Evolutionary conservation across 2,113 vertebrate species (phyloP), one percentile per base, ranked within the genome.

Genomic region (Gymnocephalus cernua): DNA sequence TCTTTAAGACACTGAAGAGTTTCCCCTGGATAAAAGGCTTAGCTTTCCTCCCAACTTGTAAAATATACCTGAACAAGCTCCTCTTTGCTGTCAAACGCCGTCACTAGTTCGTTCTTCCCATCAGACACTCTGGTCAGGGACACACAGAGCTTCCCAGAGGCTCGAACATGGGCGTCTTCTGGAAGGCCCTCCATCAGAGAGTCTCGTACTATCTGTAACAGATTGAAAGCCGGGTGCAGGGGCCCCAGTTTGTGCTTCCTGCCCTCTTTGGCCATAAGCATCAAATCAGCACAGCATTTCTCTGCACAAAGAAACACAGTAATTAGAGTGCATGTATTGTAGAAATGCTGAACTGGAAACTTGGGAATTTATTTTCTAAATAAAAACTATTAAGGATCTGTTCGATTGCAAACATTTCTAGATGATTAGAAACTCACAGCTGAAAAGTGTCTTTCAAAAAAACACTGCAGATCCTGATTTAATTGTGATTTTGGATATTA

Each of bases 61-160:
- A 72, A 47, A 65, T 3, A 8, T 59, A 89, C 97, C 90, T 98
- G 95, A 25, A 98, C 89, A 6, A 98, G 95, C 87, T 99, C 97
- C 5, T 97, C 95, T 84, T 96, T 97, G 57, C 94, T 97, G 69
- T 86, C 88, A 72, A 98, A 99, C n/a, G 97, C 92, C 0, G 97
- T 98, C 78, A 97, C 96, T 48, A 97, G 85, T 1, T 97, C 87
- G 0, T 98, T 99, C 86, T 95, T 82, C 21, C 96, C 92, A 41
- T 98, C 96, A 0, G 95, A 93, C 32, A 97, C 95, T 64, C 97
- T 94, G 57, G 98, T 99, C n/a, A 99, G 94, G 0, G 97, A 98
- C 87, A 99, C 88, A 18, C 85, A 93, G 0, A 97, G 89, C n/a
- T 85, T 95, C 69, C 96, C 96, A 0, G 95, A 95, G 18, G 95